phyloP scores from a whole-genome alignment of 2,113 vertebrate genomes.

The Tricholaema leucomelas region DNA sequence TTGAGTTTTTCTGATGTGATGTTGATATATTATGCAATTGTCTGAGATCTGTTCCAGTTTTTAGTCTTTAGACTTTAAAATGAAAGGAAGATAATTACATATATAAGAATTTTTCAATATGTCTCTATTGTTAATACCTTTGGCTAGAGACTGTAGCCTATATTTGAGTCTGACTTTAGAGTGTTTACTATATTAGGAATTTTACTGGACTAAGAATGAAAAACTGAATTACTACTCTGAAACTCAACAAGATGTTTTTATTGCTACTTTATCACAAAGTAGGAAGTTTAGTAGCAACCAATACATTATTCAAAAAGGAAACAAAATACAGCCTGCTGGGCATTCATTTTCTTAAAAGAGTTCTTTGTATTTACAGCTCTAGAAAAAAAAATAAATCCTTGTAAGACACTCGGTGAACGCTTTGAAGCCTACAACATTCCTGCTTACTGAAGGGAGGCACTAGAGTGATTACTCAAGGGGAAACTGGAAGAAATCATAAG shows the following conservation, averaged over 20 bases:
- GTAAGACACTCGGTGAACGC: conserved; percentile 16
- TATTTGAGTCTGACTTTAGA: not conserved
- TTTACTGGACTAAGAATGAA: not conserved
- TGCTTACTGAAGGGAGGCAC: not conserved
- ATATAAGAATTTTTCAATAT: not conserved
- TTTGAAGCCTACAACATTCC: not conserved
- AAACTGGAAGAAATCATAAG: not conserved
- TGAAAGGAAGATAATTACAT: not conserved
- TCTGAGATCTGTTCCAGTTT: not conserved
- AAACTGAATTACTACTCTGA: not conserved
- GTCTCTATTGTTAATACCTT: not conserved
- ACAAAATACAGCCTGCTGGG: conserved; percentile 11
- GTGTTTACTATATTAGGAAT: not conserved
- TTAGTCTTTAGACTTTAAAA: not conserved
- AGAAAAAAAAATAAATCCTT: not conserved
- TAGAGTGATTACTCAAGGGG: not conserved
- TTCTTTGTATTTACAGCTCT: conserved; percentile 35
- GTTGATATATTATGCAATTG: not conserved
- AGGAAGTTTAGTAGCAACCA: conserved; percentile 17
- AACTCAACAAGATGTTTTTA: not conserved
- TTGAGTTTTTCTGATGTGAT: not conserved
- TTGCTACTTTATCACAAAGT: not conserved
- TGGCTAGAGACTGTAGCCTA: not conserved
- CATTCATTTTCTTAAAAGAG: conserved; percentile 24
- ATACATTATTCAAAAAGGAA: conserved; percentile 53